These are phyloP conservation scores for Pluvianellus socialis DNA, from an alignment of 2,113 vertebrate genomes.

Conservation along the genomic window DNA sequence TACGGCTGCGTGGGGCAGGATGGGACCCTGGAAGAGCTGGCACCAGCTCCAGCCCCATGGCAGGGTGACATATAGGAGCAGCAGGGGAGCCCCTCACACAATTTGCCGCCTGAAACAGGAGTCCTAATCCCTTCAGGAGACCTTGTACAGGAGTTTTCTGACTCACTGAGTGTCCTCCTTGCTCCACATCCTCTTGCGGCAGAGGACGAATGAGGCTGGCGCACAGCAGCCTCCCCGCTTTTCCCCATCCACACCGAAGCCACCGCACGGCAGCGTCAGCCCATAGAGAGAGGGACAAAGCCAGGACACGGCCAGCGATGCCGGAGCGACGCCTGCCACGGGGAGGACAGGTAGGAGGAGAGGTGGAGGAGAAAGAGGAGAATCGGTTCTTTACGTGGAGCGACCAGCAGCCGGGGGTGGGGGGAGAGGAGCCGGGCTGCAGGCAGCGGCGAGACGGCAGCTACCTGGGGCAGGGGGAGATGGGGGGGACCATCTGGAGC, in stretches of 20 bases:
- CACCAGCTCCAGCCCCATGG: accelerated
- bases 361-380: neutral
- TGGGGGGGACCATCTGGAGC: neutral
- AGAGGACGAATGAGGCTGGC: neutral
- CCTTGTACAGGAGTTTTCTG: neutral
- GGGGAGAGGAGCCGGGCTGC: neutral
- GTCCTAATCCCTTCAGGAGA: neutral
- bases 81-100: neutral
- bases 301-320: neutral
- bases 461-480: neutral
- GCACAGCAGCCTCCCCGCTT: neutral
- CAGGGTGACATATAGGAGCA: neutral
- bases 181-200: neutral
- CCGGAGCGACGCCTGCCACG: accelerated
- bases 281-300: neutral
- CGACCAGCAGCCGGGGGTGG: accelerated
- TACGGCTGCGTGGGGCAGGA: neutral
- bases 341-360: accelerated
- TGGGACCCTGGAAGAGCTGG: neutral
- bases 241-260: neutral
- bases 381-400: neutral
- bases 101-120: neutral
- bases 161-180: neutral
- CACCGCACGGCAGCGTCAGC: accelerated
- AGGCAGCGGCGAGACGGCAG: neutral